Conservation (phyloP, 2,797 vertebrate genomes). For the Molossus molossus region DNA sequence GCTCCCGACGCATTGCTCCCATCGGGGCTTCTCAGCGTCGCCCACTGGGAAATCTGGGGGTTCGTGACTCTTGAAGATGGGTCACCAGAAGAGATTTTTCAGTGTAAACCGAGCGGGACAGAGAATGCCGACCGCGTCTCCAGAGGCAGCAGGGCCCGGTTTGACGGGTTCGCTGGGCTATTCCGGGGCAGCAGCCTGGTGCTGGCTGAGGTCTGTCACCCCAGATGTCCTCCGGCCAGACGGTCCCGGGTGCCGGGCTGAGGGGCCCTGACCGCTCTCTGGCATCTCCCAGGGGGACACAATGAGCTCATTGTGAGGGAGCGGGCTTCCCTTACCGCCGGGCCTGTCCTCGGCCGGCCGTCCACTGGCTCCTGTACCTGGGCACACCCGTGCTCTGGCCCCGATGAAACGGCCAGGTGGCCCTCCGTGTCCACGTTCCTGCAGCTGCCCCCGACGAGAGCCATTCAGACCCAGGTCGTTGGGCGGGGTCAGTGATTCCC, state of each 20-base stretch:
- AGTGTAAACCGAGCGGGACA: constrained; percentile 54
- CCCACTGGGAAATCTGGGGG: not conserved
- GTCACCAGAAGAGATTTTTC: constrained; percentile 39
- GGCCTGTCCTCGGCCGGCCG: constrained; percentile 68
- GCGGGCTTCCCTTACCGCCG: constrained; percentile 73
- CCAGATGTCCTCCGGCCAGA: constrained; percentile 80
- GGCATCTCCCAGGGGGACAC: constrained; percentile 55
- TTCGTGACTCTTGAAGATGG: constrained; percentile 36
- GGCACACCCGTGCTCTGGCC: constrained; percentile 86
- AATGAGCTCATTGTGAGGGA: constrained; percentile 85
- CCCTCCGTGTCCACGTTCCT: constrained; percentile 70
- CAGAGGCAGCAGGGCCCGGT: constrained; percentile 69
- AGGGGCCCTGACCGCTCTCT: constrained; percentile 76
- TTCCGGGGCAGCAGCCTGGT: constrained; percentile 69
- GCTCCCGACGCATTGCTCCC: not conserved
- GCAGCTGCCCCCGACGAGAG: constrained; percentile 71
- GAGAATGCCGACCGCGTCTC: constrained; percentile 78
- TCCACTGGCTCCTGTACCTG: constrained; percentile 76
- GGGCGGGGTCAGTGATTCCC: not conserved
- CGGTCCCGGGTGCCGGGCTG: constrained; percentile 64
- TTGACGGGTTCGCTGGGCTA: constrained; percentile 81
- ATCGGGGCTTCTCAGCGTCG: not conserved
- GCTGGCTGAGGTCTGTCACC: constrained; percentile 79
- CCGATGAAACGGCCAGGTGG: constrained; percentile 86
- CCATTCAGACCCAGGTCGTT: not conserved